Evolutionary conservation across 2,888 invertebrate species (phyloP).

Genomic region (Spisula subtruncata): DNA sequence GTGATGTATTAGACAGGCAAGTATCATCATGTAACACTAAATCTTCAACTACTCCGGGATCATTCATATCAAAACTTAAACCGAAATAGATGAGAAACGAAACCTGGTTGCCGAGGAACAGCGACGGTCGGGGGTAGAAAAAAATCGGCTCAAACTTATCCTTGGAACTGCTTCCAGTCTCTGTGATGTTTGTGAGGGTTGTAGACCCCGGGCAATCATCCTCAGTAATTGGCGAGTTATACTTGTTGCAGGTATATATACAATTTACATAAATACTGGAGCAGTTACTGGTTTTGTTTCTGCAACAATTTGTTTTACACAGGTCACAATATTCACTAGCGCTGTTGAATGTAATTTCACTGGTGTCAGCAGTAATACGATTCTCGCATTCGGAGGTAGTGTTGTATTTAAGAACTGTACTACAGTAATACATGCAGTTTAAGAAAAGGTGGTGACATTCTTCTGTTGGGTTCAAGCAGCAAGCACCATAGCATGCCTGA

Average conservation of each 20-base stretch:
- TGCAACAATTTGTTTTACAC: not conserved
- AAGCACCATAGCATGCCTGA: not conserved
- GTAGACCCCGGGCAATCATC: too few relatives aligned
- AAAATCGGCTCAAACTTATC: not conserved
- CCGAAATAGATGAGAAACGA: slow-evolving; percentile 23
- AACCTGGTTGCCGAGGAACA: not conserved
- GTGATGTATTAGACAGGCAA: slow-evolving; percentile 10
- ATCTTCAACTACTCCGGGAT: not conserved
- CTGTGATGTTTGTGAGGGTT: too few relatives aligned
- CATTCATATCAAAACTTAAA: slow-evolving; percentile 27
- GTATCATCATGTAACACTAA: not conserved
- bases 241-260: not conserved
- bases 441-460: not conserved
- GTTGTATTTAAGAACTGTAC: not conserved
- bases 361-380: not conserved
- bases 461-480: not conserved
- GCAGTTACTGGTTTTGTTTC: not conserved
- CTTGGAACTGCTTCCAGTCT: not conserved
- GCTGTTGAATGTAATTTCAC: not conserved
- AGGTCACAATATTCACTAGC: not conserved
- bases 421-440: not conserved
- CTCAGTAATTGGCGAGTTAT: not conserved
- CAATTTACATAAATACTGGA: slow-evolving; percentile 20
- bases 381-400: not conserved
- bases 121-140: slow-evolving; percentile 4